Evolutionary conservation across 2,888 invertebrate species (phyloP).

Genomic region (Caenorhabditis macrosperma): DNA sequence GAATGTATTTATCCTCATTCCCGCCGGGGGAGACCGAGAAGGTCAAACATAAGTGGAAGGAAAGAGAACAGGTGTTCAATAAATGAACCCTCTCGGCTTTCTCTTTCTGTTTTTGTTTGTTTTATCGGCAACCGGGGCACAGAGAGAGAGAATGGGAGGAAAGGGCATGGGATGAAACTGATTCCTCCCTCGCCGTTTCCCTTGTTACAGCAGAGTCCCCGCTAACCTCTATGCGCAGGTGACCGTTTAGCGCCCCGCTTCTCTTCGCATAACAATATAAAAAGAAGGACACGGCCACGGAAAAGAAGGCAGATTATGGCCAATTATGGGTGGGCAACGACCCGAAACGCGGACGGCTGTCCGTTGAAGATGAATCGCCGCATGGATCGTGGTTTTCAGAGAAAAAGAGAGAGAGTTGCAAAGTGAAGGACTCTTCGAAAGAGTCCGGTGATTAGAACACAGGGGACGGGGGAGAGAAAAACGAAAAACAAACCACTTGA

Average conservation of each 20-base stretch:
- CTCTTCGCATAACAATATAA: slow-evolving; percentile 3
- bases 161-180: background rate
- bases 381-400: no score
- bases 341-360: slow-evolving; percentile 14
- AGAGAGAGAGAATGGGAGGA: background rate
- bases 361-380: background rate
- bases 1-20: no score
- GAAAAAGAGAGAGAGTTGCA: no score
- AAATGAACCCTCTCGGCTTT: slow-evolving; percentile 16
- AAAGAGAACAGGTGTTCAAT: slow-evolving; percentile 31
- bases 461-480: background rate
- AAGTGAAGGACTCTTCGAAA: no score
- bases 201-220: background rate
- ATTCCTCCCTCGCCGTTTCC: background rate
- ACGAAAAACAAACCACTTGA: slow-evolving; percentile 10
- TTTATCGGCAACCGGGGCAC: slow-evolving; percentile 7
- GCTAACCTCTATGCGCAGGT: background rate
- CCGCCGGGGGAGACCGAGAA: no score
- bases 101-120: slow-evolving; percentile 2
- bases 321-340: slow-evolving; percentile 35
- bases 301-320: slow-evolving; percentile 34
- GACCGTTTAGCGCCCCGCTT: background rate
- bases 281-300: slow-evolving; percentile 13
- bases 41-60: no score
- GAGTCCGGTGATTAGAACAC: no score